Percentiles rank a stretch among this genome's conserved stretches.
phyloP scores from a whole-genome alignment of 1,140 invertebrate genomes.

The Oreohelix idahoensis region DNA sequence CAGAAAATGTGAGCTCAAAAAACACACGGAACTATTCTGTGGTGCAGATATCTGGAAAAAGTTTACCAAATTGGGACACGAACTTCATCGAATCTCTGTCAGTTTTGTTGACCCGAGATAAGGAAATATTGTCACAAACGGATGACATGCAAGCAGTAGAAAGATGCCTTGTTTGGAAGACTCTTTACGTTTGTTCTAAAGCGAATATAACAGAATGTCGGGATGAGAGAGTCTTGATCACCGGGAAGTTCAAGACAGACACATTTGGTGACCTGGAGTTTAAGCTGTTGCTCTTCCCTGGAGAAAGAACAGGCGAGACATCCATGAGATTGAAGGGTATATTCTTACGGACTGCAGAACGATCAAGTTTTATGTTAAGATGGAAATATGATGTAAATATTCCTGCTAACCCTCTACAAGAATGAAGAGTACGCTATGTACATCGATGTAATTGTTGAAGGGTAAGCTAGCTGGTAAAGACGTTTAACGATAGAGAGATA shows the following conservation, averaged over 20 bases:
- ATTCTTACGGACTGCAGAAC: background rate
- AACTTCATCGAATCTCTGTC: background rate
- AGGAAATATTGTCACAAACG: background rate
- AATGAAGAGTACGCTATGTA: no score
- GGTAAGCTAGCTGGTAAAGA: no score
- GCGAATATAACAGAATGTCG: background rate
- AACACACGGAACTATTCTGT: background rate
- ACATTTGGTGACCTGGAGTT: background rate
- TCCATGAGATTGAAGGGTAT: background rate
- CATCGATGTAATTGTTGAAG: no score
- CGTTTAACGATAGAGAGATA: no score
- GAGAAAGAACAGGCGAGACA: background rate
- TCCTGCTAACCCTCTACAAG: background rate
- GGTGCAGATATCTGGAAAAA: background rate
- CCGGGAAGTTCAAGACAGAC: background rate
- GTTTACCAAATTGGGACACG: background rate
- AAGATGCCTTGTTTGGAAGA: background rate
- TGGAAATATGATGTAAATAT: background rate
- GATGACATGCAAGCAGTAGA: background rate
- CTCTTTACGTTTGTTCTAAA: background rate
- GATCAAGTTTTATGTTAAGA: background rate
- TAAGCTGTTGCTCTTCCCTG: background rate
- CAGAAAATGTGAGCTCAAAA: no score
- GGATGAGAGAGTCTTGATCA: background rate
- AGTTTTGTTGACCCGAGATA: background rate